These are phyloP conservation scores for Mola mola DNA, from an alignment of 2,113 vertebrate species.

Conservation along the genomic window DNA sequence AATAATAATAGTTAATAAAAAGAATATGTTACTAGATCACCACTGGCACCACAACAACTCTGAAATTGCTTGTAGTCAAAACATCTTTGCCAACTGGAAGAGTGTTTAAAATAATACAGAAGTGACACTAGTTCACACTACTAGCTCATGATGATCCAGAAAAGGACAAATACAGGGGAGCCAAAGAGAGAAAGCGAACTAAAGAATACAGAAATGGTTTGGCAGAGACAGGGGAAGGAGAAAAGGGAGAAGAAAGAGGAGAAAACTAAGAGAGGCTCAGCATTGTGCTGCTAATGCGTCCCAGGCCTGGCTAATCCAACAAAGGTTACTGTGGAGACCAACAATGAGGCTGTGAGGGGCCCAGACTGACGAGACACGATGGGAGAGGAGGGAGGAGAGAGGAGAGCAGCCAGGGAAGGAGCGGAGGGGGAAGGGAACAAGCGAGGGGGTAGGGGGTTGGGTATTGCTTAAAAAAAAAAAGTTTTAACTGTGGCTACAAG, in stretches of 20 bases:
- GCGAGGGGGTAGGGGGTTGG: constrained; percentile 14
- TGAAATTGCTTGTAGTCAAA: too few species aligned
- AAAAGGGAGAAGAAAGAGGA: constrained; percentile 20
- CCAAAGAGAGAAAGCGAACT: not conserved
- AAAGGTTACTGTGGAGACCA: constrained; percentile 84
- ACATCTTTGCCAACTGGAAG: not conserved
- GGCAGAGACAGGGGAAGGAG: constrained; percentile 7
- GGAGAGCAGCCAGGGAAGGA: constrained; percentile 39
- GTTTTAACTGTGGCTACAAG: constrained; percentile 31
- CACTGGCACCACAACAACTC: too few species aligned
- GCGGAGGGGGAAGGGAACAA: constrained; percentile 47
- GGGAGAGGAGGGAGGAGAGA: constrained; percentile 44
- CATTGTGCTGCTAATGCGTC: constrained; percentile 82
- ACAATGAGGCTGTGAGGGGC: constrained; percentile 76
- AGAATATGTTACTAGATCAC: too few species aligned
- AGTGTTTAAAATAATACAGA: too few species aligned
- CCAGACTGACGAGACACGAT: constrained; percentile 56
- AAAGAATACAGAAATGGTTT: not conserved
- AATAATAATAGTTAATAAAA: too few species aligned
- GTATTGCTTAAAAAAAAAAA: constrained; percentile 36
- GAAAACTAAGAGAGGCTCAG: constrained; percentile 51
- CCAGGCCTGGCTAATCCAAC: constrained; percentile 70
- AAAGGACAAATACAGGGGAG: not conserved
- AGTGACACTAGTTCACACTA: too few species aligned
- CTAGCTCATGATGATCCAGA: too few species aligned